Conservation (phyloP, 1,140 invertebrate species). For the Ceratina australensis region DNA sequence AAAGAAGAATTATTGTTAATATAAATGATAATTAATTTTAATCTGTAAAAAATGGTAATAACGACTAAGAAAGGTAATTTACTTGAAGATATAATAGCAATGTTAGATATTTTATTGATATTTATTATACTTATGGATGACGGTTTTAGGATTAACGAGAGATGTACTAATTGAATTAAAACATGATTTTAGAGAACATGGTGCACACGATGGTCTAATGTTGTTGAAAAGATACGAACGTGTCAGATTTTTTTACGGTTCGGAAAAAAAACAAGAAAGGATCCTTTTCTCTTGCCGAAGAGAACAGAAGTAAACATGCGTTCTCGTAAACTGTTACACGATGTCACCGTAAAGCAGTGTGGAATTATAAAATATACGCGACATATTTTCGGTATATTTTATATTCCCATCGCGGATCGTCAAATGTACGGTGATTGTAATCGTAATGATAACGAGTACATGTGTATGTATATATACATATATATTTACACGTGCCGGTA, state of each 20-base stretch:
- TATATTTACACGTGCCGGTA: constrained; percentile 34
- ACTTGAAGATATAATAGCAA: constrained; percentile 76
- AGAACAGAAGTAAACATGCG: constrained; percentile 11
- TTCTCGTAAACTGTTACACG: constrained; percentile 40
- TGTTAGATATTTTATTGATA: constrained; percentile 79
- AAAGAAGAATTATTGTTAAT: constrained; percentile 76
- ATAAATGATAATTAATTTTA: constrained; percentile 76
- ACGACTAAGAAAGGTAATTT: constrained; percentile 69
- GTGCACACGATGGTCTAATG: constrained; percentile 55
- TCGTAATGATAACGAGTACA: constrained; percentile 2
- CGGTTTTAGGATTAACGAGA: constrained; percentile 63
- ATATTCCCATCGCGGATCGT: constrained; percentile 21
- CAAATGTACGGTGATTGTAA: constrained; percentile 37
- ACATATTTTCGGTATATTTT: constrained; percentile 15
- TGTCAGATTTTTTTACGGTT: constrained; percentile 29
- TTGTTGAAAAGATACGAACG: constrained; percentile 43
- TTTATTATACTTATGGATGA: constrained; percentile 75
- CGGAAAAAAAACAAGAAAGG: background rate
- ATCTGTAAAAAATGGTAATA: constrained; percentile 71
- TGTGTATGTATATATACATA: constrained; percentile 5
- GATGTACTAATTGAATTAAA: constrained; percentile 55
- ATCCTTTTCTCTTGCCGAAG: constrained; percentile 23
- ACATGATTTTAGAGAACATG: constrained; percentile 46
- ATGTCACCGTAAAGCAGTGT: constrained; percentile 18
- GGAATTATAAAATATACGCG: constrained; percentile 21